Evolutionary conservation across 2,113 vertebrate genomes (phyloP).

Genomic region (Toxotes jaculatrix): DNA sequence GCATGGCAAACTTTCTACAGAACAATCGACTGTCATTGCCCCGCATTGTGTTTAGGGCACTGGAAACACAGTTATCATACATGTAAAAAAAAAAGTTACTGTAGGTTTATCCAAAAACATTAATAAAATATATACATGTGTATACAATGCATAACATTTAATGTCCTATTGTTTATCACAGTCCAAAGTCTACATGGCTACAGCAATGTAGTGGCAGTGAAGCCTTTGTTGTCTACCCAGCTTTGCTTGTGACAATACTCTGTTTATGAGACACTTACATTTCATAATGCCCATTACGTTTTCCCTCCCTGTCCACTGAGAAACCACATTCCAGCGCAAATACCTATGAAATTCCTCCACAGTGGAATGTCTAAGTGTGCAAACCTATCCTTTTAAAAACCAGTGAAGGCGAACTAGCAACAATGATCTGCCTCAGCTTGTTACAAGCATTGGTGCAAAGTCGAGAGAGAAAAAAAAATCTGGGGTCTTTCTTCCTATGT

Average conservation of each 20-base stretch:
- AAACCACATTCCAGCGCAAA: conserved; percentile 75
- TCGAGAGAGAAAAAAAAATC: conserved; percentile 35
- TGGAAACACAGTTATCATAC: not conserved
- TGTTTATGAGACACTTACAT: conserved; percentile 27
- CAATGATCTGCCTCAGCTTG: conserved; percentile 85
- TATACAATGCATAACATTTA: not conserved
- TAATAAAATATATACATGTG: not conserved
- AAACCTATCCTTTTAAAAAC: conserved; percentile 76
- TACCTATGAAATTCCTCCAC: conserved; percentile 71
- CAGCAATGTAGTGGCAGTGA: not conserved
- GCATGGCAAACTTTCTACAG: conserved; percentile 12
- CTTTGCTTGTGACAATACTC: not conserved
- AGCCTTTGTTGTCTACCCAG: not conserved
- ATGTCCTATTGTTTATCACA: not conserved
- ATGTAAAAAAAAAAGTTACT: not conserved
- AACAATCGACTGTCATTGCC: conserved; percentile 38
- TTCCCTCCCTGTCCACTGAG: conserved; percentile 57
- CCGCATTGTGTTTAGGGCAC: not conserved
- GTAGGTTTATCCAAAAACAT: not conserved
- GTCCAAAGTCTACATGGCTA: not conserved
- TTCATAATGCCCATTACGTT: conserved; percentile 36
- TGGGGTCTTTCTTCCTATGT: conserved; percentile 75
- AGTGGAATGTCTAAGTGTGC: conserved; percentile 75
- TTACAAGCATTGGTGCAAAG: conserved; percentile 78
- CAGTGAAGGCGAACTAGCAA: conserved; percentile 69